Base-by-base conservation (phyloP, 2,888 invertebrate genomes). In the Tiliacea aurago region DNA sequence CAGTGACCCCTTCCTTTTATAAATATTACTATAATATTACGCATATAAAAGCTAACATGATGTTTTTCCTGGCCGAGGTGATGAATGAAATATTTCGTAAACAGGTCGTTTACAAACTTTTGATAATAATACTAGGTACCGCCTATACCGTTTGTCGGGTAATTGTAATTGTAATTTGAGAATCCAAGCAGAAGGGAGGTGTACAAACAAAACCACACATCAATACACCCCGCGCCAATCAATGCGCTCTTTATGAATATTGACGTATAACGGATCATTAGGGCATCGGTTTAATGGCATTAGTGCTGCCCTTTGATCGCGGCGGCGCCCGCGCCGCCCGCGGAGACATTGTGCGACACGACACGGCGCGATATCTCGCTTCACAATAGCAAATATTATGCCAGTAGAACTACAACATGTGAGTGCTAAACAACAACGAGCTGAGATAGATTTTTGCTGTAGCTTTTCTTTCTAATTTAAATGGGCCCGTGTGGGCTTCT, bases 251-350 rank as follows among this genome's bases (percentile, higher is more conserved):
- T 73, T 73, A 53, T 73, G 64, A 76, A 71, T 73, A 79, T 82
- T 87, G 85, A 81, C 83, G 81, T 83, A 66, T 87, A 86, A 87
- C 84, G 89, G 80, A 80, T 83, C 78, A 84, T 87, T 84, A 85
- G 76, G 75, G 81, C 72, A 83, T 86, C 73, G 70, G 68, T 80
- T 73, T 74, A 84, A 83, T 83, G 76, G 78, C 56, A 81, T 85
- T 85, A 87, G 73, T 80, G 61, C 73, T 70, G 80, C 84, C 84
- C 84, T 88, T 84, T 78, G 65, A 74, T 66, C 70, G 78, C 65
- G 78, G 70, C 23, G 65, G 70, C 70, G 33, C 43, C 10, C 51
- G 72, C 78, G 69, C 65, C 70, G 67, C 85, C 89, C 81, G 85
- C 72, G 37, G 84, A 49, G 79, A 15, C 81, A 53, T 80, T 80